Evolutionary conservation across 1,140 invertebrate genomes (phyloP).

Genomic region (Drosophila murphyi): DNA sequence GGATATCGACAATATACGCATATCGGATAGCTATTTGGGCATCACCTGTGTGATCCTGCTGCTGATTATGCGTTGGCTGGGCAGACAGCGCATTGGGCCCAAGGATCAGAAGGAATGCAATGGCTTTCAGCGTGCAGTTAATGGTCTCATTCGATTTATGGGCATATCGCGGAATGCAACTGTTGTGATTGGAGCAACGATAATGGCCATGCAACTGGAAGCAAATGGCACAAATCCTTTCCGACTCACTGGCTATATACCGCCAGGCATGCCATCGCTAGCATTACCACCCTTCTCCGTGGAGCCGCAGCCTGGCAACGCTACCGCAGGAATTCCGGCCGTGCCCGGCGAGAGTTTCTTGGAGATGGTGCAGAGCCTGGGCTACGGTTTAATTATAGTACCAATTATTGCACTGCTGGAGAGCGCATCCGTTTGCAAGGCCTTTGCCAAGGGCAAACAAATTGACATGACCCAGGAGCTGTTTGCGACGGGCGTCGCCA

Average conservation of each 20-base stretch:
- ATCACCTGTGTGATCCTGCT: conserved; percentile 89
- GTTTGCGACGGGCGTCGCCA: conserved; percentile 91
- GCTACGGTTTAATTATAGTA: conserved; percentile 91
- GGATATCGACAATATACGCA: conserved; percentile 87
- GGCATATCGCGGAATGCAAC: conserved; percentile 92
- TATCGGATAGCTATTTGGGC: conserved; percentile 90
- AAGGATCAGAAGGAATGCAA: conserved; percentile 85
- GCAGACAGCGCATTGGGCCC: conserved; percentile 86
- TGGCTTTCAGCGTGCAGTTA: conserved; percentile 85
- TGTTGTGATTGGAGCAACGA: conserved; percentile 89
- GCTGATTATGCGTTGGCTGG: conserved; percentile 88
- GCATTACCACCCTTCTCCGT: conserved; percentile 88
- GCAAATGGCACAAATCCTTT: conserved; percentile 57
- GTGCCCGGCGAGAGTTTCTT: conserved; percentile 85
- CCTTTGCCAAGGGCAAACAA: conserved; percentile 89
- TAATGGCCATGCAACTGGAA: conserved; percentile 86
- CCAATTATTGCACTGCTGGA: conserved; percentile 93
- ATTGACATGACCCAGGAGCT: conserved; percentile 94
- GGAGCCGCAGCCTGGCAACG: conserved; percentile 56
- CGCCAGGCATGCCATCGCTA: conserved; percentile 88
- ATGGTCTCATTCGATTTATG: conserved; percentile 87
- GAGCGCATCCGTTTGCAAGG: conserved; percentile 93
- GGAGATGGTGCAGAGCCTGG: conserved; percentile 90
- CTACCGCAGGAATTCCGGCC: conserved; percentile 84
- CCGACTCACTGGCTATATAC: conserved; percentile 86